Percentiles rank a stretch among this genome's conserved stretches.
These are phyloP conservation scores for Lethocerus indicus DNA, from an alignment of 1,140 invertebrate genomes.

Conservation along the genomic window DNA sequence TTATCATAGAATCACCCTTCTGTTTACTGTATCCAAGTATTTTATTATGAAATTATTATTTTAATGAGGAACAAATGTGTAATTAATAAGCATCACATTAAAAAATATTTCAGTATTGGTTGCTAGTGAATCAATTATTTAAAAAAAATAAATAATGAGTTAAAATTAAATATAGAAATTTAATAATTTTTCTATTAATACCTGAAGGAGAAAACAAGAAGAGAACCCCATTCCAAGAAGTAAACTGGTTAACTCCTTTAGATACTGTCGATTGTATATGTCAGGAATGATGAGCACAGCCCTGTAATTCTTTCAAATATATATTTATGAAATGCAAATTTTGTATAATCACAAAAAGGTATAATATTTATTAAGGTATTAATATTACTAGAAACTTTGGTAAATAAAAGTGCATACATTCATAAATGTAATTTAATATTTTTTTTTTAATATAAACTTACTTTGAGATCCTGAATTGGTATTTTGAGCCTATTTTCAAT, in stretches of 20 bases:
- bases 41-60: too few relatives aligned
- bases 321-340: too few relatives aligned
- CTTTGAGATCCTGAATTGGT: constrained; percentile 51
- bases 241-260: constrained; percentile 70
- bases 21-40: too few relatives aligned
- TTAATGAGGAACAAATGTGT: too few relatives aligned
- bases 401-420: neutral
- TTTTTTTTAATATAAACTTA: constrained; percentile 14
- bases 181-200: constrained; percentile 24
- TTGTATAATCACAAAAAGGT: too few relatives aligned
- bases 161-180: constrained; percentile 3
- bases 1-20: too few relatives aligned
- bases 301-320: constrained; percentile 45
- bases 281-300: constrained; percentile 81
- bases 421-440: neutral
- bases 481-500: constrained; percentile 62
- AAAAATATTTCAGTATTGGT: too few relatives aligned
- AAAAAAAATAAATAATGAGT: neutral
- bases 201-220: constrained; percentile 75
- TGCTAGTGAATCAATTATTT: too few relatives aligned
- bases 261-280: constrained; percentile 72
- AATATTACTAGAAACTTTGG: constrained; percentile 2
- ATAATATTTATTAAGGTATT: too few relatives aligned
- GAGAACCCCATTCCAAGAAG: constrained; percentile 75
- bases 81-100: too few relatives aligned